phyloP scores from a whole-genome alignment of 1,140 invertebrate species.

The Cherax quadricarinatus region DNA sequence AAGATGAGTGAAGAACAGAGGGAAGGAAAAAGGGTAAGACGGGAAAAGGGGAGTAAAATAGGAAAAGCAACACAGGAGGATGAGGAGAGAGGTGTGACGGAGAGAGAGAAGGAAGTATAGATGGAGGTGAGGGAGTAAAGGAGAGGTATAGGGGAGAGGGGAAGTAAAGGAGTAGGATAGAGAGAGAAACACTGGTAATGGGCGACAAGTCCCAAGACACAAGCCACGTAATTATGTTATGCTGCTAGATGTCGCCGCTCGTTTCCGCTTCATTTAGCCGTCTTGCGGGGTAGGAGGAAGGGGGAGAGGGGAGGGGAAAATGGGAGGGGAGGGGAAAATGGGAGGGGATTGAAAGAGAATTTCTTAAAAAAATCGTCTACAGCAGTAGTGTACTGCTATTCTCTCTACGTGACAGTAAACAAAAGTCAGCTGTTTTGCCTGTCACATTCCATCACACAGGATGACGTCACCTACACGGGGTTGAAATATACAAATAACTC shows the following conservation, averaged over 20 bases:
- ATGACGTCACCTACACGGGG: no score
- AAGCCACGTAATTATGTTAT: neutral
- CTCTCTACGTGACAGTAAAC: no score
- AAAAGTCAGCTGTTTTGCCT: no score
- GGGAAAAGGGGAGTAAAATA: neutral
- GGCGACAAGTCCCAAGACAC: neutral
- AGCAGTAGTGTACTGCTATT: no score
- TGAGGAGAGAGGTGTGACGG: no score
- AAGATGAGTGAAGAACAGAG: neutral
- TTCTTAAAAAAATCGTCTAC: no score
- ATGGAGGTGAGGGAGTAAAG: no score
- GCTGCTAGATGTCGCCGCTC: neutral
- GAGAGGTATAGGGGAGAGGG: no score
- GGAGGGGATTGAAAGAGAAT: neutral
- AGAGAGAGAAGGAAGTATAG: no score
- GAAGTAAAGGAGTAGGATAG: neutral
- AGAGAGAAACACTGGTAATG: neutral
- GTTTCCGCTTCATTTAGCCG: slow-evolving; percentile 5
- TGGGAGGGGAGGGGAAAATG: neutral
- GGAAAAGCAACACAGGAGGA: no score
- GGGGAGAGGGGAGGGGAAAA: neutral
- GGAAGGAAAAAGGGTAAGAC: neutral
- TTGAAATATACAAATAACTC: no score
- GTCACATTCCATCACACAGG: no score
- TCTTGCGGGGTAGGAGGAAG: neutral